Base-by-base conservation (phyloP, 2,888 invertebrate genomes). In the Notodonta dromedarius region DNA sequence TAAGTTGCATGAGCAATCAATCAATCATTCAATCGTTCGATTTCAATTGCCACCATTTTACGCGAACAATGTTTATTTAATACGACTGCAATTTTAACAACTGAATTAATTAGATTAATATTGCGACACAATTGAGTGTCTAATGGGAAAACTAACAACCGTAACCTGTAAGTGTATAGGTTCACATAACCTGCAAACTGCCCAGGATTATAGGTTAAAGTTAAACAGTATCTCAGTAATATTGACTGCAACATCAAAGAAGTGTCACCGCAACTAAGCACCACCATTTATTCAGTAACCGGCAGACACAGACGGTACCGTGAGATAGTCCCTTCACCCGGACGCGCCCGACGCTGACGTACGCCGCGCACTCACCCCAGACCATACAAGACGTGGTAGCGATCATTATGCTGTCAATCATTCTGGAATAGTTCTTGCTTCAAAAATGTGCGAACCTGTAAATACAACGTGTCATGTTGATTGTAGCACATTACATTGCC, bases 351-450 rank as follows among this genome's bases (percentile, higher is more conserved):
- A 51, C 24, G 11, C 24, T 24, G 24, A 24, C 24, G 51, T 11
- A 51, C 51, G 51, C 51, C 7, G 16, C 7, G 51, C 32, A 24
- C 52, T 52, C 52, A 52, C 32, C 52, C 32, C 32, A 13, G 13
- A 52, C 52, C 32, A 52, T 52, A 32, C 16, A 8, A 50, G 3
- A 16, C 16, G 9, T 52, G 13, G 32, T 5, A 52, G 32, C 52
- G 7, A 52, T 32, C 52, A 52, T 52, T 52, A 12, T 52, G 32
- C 52, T 13, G 52, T 52, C 52, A 52, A 52, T 52, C 51, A 52
- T 7, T 1, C 11, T 52, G 2, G 16, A 50, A 16, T 9, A n/a
- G 14, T 4, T 9, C 52, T 52, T 52, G 16, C 9, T 8, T 6
- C 52, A 6, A 52, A 52, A 52, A 24, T 12, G 5, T 32, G 52